These are phyloP conservation scores for Phaethon lepturus DNA, from an alignment of 2,113 vertebrate species.

Conservation along the genomic window DNA sequence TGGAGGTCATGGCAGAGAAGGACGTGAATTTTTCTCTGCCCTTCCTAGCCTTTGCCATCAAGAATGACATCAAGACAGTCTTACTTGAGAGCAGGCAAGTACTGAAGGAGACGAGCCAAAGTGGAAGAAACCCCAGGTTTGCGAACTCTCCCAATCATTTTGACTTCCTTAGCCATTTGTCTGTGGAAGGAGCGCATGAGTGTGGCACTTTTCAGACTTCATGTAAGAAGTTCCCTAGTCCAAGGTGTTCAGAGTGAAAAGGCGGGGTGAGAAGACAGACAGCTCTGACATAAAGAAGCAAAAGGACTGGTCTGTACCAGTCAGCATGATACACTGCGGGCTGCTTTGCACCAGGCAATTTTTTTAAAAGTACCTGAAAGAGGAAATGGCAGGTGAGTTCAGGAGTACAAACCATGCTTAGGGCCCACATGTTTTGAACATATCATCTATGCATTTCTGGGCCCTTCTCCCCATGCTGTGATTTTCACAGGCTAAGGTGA, in stretches of 20 bases:
- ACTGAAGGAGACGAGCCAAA: neutral
- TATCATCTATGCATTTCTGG: neutral
- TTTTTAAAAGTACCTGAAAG: neutral
- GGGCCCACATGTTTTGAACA: neutral
- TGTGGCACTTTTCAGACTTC: neutral
- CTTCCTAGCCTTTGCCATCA: neutral
- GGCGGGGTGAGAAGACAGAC: accelerated
- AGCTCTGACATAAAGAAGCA: neutral
- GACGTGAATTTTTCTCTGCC: neutral
- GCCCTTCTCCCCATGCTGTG: neutral
- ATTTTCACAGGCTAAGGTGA: neutral
- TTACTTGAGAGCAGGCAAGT: neutral
- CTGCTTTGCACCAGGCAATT: neutral
- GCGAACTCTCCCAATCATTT: neutral
- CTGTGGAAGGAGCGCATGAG: neutral
- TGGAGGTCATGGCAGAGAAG: neutral
- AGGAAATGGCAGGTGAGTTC: neutral
- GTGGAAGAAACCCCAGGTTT: neutral
- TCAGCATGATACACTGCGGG: neutral
- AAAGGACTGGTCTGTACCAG: neutral
- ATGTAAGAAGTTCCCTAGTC: neutral
- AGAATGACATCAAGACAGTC: neutral
- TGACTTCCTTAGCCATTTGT: neutral
- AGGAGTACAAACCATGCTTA: neutral
- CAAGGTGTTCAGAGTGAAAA: neutral